Percentiles rank a stretch among this genome's conserved stretches.
These are phyloP conservation scores for Drosophila azteca DNA, from an alignment of 1,140 invertebrate genomes.

Conservation along the genomic window DNA sequence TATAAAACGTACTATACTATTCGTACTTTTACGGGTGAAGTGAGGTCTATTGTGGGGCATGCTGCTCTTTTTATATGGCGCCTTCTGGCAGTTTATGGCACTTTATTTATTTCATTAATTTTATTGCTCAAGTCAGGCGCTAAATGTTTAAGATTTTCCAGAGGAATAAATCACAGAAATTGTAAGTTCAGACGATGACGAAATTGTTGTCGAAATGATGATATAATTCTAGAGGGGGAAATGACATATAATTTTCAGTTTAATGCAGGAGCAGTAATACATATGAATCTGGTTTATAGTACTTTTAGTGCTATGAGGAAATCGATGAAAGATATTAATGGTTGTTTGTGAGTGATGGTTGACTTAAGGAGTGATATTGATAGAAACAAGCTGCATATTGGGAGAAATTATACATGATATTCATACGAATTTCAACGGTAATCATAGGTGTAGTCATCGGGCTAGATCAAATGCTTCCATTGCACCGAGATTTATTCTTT, in stretches of 20 bases:
- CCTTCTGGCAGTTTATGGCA: conserved; percentile 19
- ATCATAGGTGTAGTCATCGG: no score
- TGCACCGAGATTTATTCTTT: no score
- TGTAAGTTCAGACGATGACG: conserved; percentile 1
- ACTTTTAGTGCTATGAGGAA: no score
- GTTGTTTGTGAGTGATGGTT: no score
- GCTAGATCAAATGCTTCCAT: no score
- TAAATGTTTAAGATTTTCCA: conserved; percentile 10
- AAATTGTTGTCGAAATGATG: not conserved
- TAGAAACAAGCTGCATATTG: no score
- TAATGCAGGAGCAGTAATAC: not conserved
- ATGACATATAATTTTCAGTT: conserved; percentile 1
- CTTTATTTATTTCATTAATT: conserved; percentile 41
- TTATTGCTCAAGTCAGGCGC: conserved; percentile 31
- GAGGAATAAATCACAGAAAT: not conserved
- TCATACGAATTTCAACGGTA: no score
- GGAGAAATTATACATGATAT: no score
- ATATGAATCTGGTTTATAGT: not conserved
- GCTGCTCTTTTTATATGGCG: conserved; percentile 21
- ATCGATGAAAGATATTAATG: no score
- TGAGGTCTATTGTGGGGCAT: conserved; percentile 17
- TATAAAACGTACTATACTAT: conserved; percentile 1
- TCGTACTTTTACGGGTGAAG: conserved; percentile 2
- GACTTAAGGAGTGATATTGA: no score
- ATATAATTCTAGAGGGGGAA: not conserved